These are phyloP conservation scores for Sarcophaga rosellei DNA, from an alignment of 2,888 invertebrate genomes.

Conservation along the genomic window DNA sequence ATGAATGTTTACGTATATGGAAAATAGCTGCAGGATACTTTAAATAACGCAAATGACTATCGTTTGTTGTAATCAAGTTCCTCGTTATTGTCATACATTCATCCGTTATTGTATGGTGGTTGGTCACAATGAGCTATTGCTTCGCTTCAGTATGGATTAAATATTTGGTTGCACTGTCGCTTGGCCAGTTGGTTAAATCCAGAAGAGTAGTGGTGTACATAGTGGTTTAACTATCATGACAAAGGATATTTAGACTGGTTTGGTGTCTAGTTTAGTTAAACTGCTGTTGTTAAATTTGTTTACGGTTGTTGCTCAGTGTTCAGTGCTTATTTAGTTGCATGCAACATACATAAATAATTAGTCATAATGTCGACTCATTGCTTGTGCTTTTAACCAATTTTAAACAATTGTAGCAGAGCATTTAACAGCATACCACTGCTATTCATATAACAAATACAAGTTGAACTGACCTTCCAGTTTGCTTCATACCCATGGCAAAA, in stretches of 20 bases:
- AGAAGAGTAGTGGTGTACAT: constrained; percentile 4
- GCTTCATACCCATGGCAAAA: not conserved
- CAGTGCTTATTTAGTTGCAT: constrained; percentile 48
- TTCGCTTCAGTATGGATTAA: constrained; percentile 34
- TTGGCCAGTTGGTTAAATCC: constrained; percentile 22
- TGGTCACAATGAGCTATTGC: constrained; percentile 9
- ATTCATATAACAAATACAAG: not conserved
- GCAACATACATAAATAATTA: constrained; percentile 64
- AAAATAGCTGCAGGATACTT: constrained; percentile 63
- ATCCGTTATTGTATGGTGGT: constrained; percentile 14
- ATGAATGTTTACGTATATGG: not conserved
- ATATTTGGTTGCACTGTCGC: constrained; percentile 16
- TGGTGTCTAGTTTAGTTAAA: not conserved
- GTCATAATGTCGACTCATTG: constrained; percentile 49
- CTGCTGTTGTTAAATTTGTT: constrained; percentile 5
- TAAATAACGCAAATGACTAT: constrained; percentile 61
- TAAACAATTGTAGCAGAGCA: not conserved
- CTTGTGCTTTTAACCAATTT: not conserved
- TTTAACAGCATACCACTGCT: not conserved
- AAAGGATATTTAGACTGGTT: not conserved
- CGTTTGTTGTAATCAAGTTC: constrained; percentile 56
- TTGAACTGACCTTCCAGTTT: not conserved
- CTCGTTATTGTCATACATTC: constrained; percentile 49
- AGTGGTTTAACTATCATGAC: not conserved
- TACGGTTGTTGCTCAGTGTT: not conserved